Evolutionary conservation across 2,888 invertebrate species (phyloP).

Genomic region (Himalopsyche tibetana): DNA sequence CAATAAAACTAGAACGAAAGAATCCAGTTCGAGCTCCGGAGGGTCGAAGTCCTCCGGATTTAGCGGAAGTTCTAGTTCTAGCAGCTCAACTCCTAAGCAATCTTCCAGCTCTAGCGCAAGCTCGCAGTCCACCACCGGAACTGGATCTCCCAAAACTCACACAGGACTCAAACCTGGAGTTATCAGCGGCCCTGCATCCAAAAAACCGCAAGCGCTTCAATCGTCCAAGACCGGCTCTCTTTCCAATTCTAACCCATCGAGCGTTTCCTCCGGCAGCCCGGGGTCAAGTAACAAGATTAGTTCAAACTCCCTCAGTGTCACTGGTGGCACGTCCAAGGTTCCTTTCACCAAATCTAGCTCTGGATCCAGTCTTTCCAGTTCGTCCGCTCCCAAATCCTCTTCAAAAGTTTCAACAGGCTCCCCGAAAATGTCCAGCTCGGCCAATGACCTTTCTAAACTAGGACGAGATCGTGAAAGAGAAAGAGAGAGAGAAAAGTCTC

Average conservation of each 20-base stretch:
- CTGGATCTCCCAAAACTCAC: constrained; percentile 87
- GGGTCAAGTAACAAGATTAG: constrained; percentile 66
- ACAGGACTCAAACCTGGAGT: constrained; percentile 91
- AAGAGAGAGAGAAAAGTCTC: constrained; percentile 77
- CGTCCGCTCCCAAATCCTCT: constrained; percentile 66
- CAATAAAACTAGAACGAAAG: constrained; percentile 89
- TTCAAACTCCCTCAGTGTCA: constrained; percentile 69
- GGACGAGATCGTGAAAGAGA: constrained; percentile 80
- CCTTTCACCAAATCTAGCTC: constrained; percentile 75
- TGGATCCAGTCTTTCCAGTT: constrained; percentile 68
- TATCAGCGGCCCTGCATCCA: constrained; percentile 90
- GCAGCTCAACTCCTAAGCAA: constrained; percentile 74
- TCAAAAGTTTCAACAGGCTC: constrained; percentile 78
- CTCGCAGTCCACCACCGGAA: constrained; percentile 75
- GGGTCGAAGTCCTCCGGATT: constrained; percentile 63
- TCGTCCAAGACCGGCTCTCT: constrained; percentile 73
- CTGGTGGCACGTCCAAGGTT: constrained; percentile 72
- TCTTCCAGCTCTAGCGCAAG: constrained; percentile 70
- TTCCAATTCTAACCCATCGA: constrained; percentile 70
- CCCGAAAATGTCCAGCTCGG: constrained; percentile 77
- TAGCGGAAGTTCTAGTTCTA: constrained; percentile 65
- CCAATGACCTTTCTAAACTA: constrained; percentile 77
- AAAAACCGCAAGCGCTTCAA: constrained; percentile 83
- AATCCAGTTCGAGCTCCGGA: constrained; percentile 75
- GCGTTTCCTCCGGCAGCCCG: constrained; percentile 65